Conservation (phyloP, 1,140 invertebrate genomes). For the Drosophila teissieri region DNA sequence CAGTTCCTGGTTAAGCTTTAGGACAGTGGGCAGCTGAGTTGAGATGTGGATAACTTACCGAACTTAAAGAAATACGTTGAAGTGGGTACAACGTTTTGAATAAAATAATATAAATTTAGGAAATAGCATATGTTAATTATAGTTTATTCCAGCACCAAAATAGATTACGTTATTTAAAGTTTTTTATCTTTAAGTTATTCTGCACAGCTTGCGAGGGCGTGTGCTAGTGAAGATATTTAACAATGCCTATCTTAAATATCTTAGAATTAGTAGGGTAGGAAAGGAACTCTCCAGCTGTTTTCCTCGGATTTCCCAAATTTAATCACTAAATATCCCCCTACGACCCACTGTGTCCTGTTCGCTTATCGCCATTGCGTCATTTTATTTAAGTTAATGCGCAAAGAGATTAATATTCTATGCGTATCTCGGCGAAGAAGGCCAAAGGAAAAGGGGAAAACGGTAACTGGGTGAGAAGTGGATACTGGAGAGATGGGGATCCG, state of each 20-base stretch:
- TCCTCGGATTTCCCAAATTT: neutral
- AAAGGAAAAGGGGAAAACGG: constrained; percentile 38
- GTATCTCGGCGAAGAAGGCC: constrained; percentile 60
- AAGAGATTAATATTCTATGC: constrained; percentile 80
- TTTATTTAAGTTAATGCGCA: constrained; percentile 77
- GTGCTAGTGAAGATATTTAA: neutral
- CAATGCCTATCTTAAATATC: neutral
- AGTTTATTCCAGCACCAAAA: neutral
- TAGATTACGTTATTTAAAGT: too few relatives aligned
- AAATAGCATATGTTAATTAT: neutral
- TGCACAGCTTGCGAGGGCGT: too few relatives aligned
- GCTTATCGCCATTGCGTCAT: constrained; percentile 68
- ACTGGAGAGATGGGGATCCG: constrained; percentile 7
- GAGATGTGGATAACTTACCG: neutral
- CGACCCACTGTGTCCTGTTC: constrained; percentile 44
- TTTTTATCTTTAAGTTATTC: too few relatives aligned
- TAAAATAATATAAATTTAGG: neutral
- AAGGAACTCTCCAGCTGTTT: neutral
- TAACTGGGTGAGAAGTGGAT: constrained; percentile 23
- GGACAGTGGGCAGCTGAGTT: constrained; percentile 10
- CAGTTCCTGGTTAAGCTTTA: constrained; percentile 56
- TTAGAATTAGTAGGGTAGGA: neutral
- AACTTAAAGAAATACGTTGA: neutral
- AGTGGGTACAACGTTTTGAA: neutral
- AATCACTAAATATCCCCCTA: neutral